These are phyloP conservation scores for Morone chrysops DNA, from an alignment of 2,113 vertebrate species.

Conservation along the genomic window DNA sequence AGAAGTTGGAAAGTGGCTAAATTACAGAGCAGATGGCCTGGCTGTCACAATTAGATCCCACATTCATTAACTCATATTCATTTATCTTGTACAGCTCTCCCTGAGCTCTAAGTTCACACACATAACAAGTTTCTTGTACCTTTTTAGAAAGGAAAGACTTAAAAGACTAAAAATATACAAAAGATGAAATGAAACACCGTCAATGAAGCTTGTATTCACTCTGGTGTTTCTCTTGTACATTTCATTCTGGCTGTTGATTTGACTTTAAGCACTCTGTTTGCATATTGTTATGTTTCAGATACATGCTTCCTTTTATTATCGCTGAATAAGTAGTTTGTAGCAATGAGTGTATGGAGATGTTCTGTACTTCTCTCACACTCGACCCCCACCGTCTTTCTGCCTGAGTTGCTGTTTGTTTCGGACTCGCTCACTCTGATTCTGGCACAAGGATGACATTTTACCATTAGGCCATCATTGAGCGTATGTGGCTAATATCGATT, in stretches of 20 bases:
- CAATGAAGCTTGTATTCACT: neutral
- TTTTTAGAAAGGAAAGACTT: neutral
- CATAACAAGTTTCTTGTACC: slow-evolving; percentile 1
- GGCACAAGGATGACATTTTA: neutral
- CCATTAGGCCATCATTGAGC: neutral
- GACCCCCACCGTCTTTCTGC: neutral
- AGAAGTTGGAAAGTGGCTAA: slow-evolving; percentile 65
- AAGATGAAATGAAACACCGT: neutral
- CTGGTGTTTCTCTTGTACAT: neutral
- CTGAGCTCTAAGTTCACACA: neutral
- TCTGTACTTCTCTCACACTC: neutral
- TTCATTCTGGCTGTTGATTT: neutral
- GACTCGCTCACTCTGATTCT: neutral
- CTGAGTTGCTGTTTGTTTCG: neutral
- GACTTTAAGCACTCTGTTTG: neutral
- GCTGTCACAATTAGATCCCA: slow-evolving; percentile 42
- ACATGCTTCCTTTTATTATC: neutral
- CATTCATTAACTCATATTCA: slow-evolving; percentile 66
- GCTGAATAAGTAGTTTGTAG: neutral
- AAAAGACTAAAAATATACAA: neutral
- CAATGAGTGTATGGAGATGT: neutral
- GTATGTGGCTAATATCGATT: neutral
- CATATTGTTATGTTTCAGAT: neutral
- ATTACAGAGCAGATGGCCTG: slow-evolving; percentile 68
- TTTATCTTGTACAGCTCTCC: slow-evolving; percentile 46